A percentile compares a stretch with the other conserved stretches of the same genome.
Conservation (phyloP, 2,797 vertebrate genomes). For the Microchirus variegatus region DNA sequence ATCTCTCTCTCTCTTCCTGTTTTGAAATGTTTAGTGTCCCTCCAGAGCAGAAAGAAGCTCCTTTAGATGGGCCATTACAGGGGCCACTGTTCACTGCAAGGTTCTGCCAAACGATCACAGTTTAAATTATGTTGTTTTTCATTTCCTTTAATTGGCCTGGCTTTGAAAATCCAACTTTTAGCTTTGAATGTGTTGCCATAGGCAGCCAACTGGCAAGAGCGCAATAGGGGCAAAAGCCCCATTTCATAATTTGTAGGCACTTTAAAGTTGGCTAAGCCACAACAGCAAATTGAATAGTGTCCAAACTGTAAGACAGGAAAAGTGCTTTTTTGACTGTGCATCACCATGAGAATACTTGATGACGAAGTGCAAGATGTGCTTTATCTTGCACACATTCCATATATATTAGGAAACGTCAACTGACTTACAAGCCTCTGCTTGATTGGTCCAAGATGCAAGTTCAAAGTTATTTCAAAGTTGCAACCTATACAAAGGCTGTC, state of each 20-base stretch:
- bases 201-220: constrained; percentile 82
- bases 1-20: constrained; percentile 23
- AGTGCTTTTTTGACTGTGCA: constrained; percentile 60
- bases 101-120: constrained; percentile 80
- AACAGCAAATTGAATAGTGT: constrained; percentile 79
- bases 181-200: constrained; percentile 81
- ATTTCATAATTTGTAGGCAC: constrained; percentile 84
- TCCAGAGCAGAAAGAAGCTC: constrained; percentile 60
- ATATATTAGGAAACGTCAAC: constrained; percentile 21
- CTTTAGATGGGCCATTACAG: constrained; percentile 70
- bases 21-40: constrained; percentile 53
- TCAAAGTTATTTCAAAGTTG: constrained; percentile 21
- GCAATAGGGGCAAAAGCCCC: constrained; percentile 81
- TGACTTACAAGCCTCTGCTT: constrained; percentile 19
- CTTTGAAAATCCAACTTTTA: constrained; percentile 83
- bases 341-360: constrained; percentile 70
- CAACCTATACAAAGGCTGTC: constrained; percentile 3
- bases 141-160: constrained; percentile 83
- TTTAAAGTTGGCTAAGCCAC: constrained; percentile 83
- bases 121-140: constrained; percentile 81
- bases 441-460: constrained; percentile 21
- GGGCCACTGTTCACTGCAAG: constrained; percentile 71
- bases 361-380: constrained; percentile 51
- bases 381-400: constrained; percentile 46
- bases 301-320: constrained; percentile 74